A percentile compares a stretch with the other conserved stretches of the same genome.
Evolutionary conservation across 2,888 invertebrate genomes (phyloP).

Genomic region (Panorpa germanica): DNA sequence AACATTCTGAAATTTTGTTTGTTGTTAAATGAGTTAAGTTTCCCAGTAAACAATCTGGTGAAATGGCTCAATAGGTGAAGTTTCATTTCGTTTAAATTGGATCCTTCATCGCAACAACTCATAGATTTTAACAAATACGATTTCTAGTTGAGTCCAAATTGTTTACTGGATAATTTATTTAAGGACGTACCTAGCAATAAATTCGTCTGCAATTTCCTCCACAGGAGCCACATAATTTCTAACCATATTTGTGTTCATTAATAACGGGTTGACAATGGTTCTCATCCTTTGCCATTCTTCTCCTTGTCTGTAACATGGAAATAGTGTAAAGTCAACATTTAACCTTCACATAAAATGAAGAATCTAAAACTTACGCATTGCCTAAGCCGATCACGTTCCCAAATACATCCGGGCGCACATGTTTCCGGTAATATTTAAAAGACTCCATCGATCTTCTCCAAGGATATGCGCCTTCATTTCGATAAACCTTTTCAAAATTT

Average conservation of each 20-base stretch:
- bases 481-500: slow-evolving; percentile 25
- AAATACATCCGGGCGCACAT: slow-evolving; percentile 21
- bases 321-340: too few species aligned
- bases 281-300: neutral
- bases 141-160: too few species aligned
- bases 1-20: slow-evolving; percentile 31
- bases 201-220: slow-evolving; percentile 18
- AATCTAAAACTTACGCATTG: too few species aligned
- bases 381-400: too few species aligned
- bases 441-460: slow-evolving; percentile 21
- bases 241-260: slow-evolving; percentile 19
- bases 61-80: too few species aligned
- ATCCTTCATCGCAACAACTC: too few species aligned
- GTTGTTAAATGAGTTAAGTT: neutral
- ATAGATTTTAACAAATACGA: too few species aligned
- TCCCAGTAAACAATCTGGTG: neutral
- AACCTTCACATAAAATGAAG: too few species aligned
- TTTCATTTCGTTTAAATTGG: too few species aligned
- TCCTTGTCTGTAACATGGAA: neutral
- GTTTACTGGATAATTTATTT: too few species aligned
- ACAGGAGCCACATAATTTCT: slow-evolving; percentile 17
- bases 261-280: slow-evolving; percentile 18
- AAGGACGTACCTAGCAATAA: slow-evolving; percentile 15
- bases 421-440: slow-evolving; percentile 21
- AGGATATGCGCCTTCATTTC: slow-evolving; percentile 27